Conservation (phyloP, 2,797 vertebrate genomes). For the Bradypodion pumilum region DNA sequence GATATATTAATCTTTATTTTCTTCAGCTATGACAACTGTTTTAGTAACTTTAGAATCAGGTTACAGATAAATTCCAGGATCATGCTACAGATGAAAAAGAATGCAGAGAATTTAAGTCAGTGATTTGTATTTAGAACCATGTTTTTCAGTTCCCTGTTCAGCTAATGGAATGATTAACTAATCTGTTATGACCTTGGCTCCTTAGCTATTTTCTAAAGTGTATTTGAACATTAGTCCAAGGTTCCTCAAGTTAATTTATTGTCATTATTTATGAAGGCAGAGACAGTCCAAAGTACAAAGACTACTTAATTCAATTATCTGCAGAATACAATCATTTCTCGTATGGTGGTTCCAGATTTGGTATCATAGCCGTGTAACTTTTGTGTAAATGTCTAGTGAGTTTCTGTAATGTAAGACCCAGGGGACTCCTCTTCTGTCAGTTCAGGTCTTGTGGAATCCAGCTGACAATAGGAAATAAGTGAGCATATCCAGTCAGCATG, state of each 20-base stretch:
- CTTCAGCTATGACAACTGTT: neutral
- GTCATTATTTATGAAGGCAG: neutral
- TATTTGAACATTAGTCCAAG: neutral
- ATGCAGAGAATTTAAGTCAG: neutral
- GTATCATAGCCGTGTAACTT: slow-evolving; percentile 14
- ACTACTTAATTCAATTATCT: slow-evolving; percentile 36
- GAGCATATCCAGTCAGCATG: slow-evolving; percentile 22
- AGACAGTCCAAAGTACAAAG: neutral
- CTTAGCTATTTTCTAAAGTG: neutral
- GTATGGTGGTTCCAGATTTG: slow-evolving; percentile 43
- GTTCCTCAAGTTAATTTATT: neutral
- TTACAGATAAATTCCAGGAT: neutral
- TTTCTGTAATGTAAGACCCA: slow-evolving; percentile 44
- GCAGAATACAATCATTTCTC: slow-evolving; percentile 34
- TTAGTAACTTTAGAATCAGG: neutral
- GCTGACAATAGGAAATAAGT: slow-evolving; percentile 17
- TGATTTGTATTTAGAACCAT: neutral
- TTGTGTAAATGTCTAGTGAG: slow-evolving; percentile 40
- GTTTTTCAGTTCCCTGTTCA: neutral
- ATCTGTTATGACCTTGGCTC: neutral
- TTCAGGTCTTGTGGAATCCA: slow-evolving; percentile 18
- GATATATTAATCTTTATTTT: neutral
- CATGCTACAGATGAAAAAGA: neutral
- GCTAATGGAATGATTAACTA: neutral
- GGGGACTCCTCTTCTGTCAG: neutral